Conservation (phyloP, 1,140 invertebrate genomes). For the Samia ricini region DNA sequence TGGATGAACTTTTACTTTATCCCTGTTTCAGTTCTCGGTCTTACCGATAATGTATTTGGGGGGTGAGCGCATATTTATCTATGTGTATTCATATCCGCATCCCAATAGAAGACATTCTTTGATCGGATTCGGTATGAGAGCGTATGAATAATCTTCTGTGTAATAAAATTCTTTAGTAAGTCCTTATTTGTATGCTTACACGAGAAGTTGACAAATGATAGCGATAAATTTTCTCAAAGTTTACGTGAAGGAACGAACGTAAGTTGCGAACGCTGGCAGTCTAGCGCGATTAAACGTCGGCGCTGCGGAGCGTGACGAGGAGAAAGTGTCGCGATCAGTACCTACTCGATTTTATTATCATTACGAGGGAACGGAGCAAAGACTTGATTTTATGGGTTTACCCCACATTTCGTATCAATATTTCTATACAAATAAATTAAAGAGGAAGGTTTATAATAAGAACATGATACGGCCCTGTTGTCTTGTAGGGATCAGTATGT, state of each 20-base stretch:
- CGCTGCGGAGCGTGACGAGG: conserved; percentile 16
- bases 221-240: not conserved
- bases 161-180: not conserved
- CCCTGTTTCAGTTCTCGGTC: no score
- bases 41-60: no score
- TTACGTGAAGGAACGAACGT: conserved; percentile 11
- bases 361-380: conserved; percentile 3
- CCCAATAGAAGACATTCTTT: no score
- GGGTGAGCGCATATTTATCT: no score
- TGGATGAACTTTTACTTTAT: no score
- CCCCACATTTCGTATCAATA: not conserved
- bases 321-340: conserved; percentile 25
- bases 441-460: no score
- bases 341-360: conserved; percentile 22
- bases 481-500: no score
- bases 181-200: not conserved
- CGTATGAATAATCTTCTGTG: no score
- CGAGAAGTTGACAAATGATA: not conserved
- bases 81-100: no score
- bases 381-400: not conserved
- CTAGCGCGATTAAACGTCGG: conserved; percentile 21
- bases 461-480: no score
- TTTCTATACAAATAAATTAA: not conserved
- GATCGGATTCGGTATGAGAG: no score
- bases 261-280: conserved; percentile 14